Evolutionary conservation across 2,888 invertebrate species (phyloP).

Genomic region (Sycophila texana): DNA sequence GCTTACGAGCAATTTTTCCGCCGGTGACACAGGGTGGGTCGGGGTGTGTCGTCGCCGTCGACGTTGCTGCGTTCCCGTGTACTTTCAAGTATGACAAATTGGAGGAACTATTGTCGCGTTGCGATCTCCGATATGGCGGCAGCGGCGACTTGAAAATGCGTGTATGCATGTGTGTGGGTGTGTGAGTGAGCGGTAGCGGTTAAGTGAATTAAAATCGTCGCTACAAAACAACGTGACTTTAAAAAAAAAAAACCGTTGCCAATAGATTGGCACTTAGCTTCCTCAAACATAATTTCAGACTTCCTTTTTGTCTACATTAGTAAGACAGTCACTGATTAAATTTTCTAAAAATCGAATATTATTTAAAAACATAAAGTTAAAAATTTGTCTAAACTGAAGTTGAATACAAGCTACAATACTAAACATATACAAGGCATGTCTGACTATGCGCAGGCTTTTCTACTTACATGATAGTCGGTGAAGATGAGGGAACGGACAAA

Average conservation of each 20-base stretch:
- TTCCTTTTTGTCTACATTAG: no score
- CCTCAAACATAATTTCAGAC: no score
- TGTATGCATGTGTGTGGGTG: neutral
- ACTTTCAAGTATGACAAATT: slow-evolving; percentile 65
- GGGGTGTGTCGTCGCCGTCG: slow-evolving; percentile 34
- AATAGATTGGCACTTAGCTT: no score
- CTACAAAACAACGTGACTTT: neutral
- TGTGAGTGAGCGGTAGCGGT: neutral
- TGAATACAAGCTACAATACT: no score
- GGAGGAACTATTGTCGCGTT: slow-evolving; percentile 62
- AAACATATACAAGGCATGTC: no score
- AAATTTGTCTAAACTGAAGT: no score
- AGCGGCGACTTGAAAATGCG: neutral
- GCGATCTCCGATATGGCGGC: slow-evolving; percentile 60
- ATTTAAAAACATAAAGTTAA: no score
- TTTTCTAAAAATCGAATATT: no score
- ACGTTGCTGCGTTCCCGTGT: slow-evolving; percentile 34
- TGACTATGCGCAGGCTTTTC: no score
- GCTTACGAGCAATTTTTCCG: slow-evolving; percentile 29
- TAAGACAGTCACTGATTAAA: no score
- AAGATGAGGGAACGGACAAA: no score
- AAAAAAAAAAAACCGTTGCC: neutral
- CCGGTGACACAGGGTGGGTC: neutral
- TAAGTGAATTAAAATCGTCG: neutral
- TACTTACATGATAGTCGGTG: no score